Evolutionary conservation across 2,888 invertebrate species (phyloP), one percentile per base, ranked within the genome.

Genomic region (Scaptomyza flava): DNA sequence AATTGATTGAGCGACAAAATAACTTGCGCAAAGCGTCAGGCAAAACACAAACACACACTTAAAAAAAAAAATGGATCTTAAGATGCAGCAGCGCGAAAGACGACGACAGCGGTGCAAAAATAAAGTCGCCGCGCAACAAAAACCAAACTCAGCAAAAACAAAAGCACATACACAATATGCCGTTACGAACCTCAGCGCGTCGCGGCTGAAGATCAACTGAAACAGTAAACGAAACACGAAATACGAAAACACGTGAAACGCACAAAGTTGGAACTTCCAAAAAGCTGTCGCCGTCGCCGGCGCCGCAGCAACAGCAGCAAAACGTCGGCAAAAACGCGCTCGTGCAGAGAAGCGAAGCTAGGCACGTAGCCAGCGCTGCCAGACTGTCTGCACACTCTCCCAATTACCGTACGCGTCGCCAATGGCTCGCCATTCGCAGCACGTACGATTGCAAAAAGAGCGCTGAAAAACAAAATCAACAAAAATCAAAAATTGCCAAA

Each of bases 131-230:
- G 45, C 61, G 34, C 50, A 51, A 50, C 41, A 45, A 48, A 23
- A 20, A 8, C 8, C 12, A 45, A 6, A 1, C 27, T 27, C 27
- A 27, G 4, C 27, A 27, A 12, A 17, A 1, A 8, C 30, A 45
- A n/a, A 48, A 46, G 23, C 23, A 12, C n/a, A 64, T 1, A 42
- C 20, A 33, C 38, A 43, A 46, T 23, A 5, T 41, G 31, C 62
- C 58, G 33, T 17, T 67, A 47, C 51, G 41, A 68, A 77, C 80
- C 69, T 64, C 63, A 50, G 47, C 53, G 64, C 71, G 69, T 67
- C 62, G 77, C 73, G 53, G 69, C 79, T 72, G 68, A 69, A 75
- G 63, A 81, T 69, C 67, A 77, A 82, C 81, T 82, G 69, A 81
- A 58, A 56, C 59, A 30, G 20, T 38, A 30, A 48, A 12, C 20